phyloP scores from a whole-genome alignment of 2,888 invertebrate species.

The Carabus problematicus region DNA sequence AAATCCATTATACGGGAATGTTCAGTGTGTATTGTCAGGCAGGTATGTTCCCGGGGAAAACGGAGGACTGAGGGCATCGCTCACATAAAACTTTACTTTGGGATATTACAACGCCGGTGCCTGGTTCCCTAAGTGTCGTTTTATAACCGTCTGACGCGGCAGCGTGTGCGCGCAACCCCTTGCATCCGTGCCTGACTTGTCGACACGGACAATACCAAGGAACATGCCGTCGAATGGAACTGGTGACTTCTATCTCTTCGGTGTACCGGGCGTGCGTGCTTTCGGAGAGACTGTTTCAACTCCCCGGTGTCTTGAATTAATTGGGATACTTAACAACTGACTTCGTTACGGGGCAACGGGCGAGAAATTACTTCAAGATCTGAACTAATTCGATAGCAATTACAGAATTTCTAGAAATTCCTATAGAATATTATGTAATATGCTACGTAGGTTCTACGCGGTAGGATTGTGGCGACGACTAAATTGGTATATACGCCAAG shows the following conservation, averaged over 20 bases:
- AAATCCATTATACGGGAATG: conserved; percentile 39
- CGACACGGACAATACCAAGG: background rate
- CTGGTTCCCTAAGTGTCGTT: conserved; percentile 7
- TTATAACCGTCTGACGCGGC: conserved; percentile 12
- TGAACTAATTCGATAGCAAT: conserved; percentile 22
- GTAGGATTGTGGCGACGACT: no score
- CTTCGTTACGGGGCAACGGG: conserved; percentile 11
- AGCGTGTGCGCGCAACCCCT: background rate
- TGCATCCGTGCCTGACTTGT: no score
- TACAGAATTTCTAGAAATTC: no score
- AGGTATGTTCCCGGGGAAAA: conserved; percentile 17
- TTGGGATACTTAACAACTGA: conserved; percentile 34
- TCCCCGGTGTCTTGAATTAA: conserved; percentile 24
- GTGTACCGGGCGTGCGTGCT: conserved; percentile 14
- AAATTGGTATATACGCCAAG: no score
- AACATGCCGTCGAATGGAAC: conserved; percentile 16
- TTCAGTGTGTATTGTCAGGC: conserved; percentile 24
- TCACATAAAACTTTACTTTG: conserved; percentile 34
- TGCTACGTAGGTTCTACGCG: no score
- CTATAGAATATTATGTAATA: no score
- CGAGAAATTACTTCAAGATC: conserved; percentile 15
- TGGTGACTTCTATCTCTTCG: conserved; percentile 26
- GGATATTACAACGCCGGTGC: conserved; percentile 27
- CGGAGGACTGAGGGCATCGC: background rate
- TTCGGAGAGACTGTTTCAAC: conserved; percentile 7